These are phyloP conservation scores for Empidonax alnorum DNA, from an alignment of 2,113 vertebrate species.

Conservation along the genomic window DNA sequence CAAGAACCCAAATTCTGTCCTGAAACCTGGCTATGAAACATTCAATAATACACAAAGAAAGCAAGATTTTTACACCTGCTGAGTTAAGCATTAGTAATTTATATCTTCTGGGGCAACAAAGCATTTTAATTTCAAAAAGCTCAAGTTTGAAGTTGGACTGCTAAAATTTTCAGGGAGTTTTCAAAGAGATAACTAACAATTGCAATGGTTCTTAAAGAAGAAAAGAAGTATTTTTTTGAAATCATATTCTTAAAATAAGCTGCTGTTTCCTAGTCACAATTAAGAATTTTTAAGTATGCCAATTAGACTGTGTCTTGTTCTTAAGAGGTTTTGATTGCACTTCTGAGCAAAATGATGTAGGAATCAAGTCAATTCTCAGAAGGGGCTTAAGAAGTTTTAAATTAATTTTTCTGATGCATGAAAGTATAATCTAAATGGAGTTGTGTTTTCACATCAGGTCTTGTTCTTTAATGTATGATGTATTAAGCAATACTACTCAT, in stretches of 20 bases:
- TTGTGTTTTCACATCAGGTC: background rate
- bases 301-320: background rate
- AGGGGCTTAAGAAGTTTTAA: slow-evolving; percentile 9
- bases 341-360: background rate
- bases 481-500: background rate
- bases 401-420: background rate
- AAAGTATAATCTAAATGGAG: background rate
- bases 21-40: background rate
- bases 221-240: background rate
- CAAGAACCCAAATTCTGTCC: background rate
- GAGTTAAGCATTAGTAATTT: background rate
- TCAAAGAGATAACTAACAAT: background rate
- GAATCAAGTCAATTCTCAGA: slow-evolving; percentile 32
- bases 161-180: background rate
- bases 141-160: background rate
- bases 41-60: background rate
- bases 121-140: background rate
- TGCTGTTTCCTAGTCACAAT: background rate
- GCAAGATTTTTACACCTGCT: background rate
- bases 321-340: slow-evolving; percentile 27
- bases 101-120: background rate
- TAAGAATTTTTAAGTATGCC: slow-evolving; percentile 1
- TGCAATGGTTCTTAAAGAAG: background rate
- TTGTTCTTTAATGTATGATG: background rate
- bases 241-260: background rate